Percentiles rank a stretch among this genome's conserved stretches.
phyloP scores from a whole-genome alignment of 2,113 vertebrate species.

The Crotalus horridus region DNA sequence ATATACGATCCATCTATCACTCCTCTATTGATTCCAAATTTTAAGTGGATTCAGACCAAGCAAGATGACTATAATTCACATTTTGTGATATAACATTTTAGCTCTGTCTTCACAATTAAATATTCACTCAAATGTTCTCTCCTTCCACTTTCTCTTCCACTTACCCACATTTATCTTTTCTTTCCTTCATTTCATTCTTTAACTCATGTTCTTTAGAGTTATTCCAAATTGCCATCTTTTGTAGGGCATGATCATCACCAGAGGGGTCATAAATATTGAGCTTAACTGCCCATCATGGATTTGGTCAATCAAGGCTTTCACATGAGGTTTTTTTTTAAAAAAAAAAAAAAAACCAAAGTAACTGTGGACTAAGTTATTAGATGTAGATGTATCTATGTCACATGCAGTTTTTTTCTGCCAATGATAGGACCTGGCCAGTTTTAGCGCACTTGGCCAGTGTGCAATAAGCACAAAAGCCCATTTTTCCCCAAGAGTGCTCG shows the following conservation, averaged over 20 bases:
- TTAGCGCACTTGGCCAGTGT: neutral
- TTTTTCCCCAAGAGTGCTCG: neutral
- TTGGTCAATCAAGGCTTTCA: neutral
- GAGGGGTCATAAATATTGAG: neutral
- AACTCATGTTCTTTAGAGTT: neutral
- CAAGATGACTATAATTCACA: neutral
- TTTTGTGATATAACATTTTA: neutral
- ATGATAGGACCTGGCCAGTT: neutral
- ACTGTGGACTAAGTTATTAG: neutral
- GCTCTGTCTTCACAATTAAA: neutral
- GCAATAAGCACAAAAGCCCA: neutral
- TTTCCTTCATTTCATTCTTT: neutral
- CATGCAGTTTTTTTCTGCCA: neutral
- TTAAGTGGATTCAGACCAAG: neutral
- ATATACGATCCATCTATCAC: neutral
- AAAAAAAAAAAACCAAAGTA: neutral
- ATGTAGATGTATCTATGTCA: neutral
- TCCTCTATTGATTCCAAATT: neutral
- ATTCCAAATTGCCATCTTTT: neutral
- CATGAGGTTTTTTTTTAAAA: neutral
- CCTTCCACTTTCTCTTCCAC: neutral
- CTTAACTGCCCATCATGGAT: neutral
- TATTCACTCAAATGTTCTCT: neutral
- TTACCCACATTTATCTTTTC: neutral
- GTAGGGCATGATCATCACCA: neutral